A percentile compares a stretch with the other conserved stretches of the same genome.
phyloP scores from a whole-genome alignment of 2,888 invertebrate genomes.

The Drosophila trichaetosa region DNA sequence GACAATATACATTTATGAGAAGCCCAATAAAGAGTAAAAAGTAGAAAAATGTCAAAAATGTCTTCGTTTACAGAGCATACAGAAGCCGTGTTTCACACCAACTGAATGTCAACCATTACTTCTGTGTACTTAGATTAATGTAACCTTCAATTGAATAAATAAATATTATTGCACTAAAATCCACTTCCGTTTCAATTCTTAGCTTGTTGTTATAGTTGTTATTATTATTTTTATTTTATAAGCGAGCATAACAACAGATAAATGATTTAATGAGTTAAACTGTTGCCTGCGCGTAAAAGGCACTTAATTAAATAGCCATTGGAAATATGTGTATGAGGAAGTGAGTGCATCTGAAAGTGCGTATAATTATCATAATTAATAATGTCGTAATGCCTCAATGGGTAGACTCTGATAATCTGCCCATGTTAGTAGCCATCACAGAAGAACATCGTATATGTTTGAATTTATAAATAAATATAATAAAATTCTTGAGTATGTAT shows the following conservation, averaged over 20 bases:
- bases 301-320: constrained; percentile 32
- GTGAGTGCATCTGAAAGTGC: constrained; percentile 25
- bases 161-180: constrained; percentile 57
- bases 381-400: constrained; percentile 1
- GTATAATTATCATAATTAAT: constrained; percentile 13
- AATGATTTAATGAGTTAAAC: constrained; percentile 28
- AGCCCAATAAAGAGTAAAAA: not conserved
- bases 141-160: constrained; percentile 68
- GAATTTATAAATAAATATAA: constrained; percentile 1
- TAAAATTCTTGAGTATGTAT: not conserved
- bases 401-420: constrained; percentile 1
- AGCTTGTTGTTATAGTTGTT: constrained; percentile 24
- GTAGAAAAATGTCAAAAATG: not conserved
- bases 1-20: not conserved
- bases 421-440: not conserved
- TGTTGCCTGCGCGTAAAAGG: constrained; percentile 23
- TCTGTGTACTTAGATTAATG: constrained; percentile 45
- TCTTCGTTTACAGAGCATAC: constrained; percentile 39
- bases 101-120: constrained; percentile 33
- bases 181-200: constrained; percentile 68
- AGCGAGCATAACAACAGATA: constrained; percentile 5
- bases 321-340: constrained; percentile 24
- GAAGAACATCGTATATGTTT: not conserved
- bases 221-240: constrained; percentile 24
- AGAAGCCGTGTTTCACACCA: constrained; percentile 5